Evolutionary conservation across 2,797 vertebrate species (phyloP).

Genomic region (Micrastur ruficollis): DNA sequence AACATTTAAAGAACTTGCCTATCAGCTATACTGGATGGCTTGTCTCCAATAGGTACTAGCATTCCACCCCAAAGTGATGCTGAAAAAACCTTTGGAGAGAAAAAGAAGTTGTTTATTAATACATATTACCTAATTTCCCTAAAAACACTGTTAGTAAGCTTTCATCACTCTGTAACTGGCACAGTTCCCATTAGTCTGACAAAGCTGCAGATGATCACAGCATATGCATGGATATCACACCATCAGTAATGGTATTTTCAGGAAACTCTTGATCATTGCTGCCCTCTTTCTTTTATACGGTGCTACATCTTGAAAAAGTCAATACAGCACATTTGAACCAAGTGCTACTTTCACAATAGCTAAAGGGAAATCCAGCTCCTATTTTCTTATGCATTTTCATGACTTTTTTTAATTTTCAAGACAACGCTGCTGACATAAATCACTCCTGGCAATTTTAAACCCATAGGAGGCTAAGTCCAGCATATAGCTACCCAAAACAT

Average conservation of each 20-base stretch:
- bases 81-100: slow-evolving; percentile 83
- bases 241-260: background rate
- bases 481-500: background rate
- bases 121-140: background rate
- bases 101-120: background rate
- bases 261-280: background rate
- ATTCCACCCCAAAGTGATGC: slow-evolving; percentile 91
- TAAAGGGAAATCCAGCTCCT: background rate
- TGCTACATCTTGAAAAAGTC: background rate
- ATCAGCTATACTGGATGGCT: slow-evolving; percentile 88
- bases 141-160: background rate
- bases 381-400: background rate
- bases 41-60: slow-evolving; percentile 85
- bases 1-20: slow-evolving; percentile 71
- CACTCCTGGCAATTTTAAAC: background rate
- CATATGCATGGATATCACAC: background rate
- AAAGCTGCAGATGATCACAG: background rate
- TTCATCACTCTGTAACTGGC: background rate
- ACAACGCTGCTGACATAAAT: background rate
- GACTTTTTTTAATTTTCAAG: background rate
- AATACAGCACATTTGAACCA: background rate
- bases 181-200: background rate
- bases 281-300: background rate
- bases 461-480: background rate
- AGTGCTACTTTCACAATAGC: background rate